Evolutionary conservation across 1,140 invertebrate genomes (phyloP).

Genomic region (Halictus rubicundus): DNA sequence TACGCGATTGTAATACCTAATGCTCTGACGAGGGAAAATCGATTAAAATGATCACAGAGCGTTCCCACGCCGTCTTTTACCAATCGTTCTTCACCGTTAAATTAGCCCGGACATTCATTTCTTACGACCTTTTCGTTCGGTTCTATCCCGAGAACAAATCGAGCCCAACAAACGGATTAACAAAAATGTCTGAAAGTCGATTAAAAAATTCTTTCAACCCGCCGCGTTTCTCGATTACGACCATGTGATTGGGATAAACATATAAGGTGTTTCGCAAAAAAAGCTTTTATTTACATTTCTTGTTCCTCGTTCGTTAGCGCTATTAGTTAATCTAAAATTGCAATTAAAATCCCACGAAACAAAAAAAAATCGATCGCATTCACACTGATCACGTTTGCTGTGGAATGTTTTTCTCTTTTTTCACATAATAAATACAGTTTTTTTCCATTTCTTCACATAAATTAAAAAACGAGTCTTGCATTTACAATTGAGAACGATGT

Average conservation of each 20-base stretch:
- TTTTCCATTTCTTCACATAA: slow-evolving; percentile 49
- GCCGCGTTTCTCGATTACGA: not conserved
- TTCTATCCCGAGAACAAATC: not conserved
- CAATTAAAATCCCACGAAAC: slow-evolving; percentile 63
- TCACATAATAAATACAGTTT: slow-evolving; percentile 65
- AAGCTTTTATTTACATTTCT: slow-evolving; percentile 68
- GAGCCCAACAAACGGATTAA: not conserved
- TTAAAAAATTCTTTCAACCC: not conserved
- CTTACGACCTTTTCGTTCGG: too few species aligned
- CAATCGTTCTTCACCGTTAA: too few species aligned
- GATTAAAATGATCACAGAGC: too few species aligned
- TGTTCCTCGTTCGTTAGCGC: slow-evolving; percentile 59
- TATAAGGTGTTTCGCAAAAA: slow-evolving; percentile 60
- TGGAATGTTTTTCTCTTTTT: slow-evolving; percentile 57
- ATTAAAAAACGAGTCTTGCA: slow-evolving; percentile 63
- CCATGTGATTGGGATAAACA: slow-evolving; percentile 20
- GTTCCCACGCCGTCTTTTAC: too few species aligned
- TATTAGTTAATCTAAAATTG: slow-evolving; percentile 65
- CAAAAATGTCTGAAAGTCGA: too few species aligned
- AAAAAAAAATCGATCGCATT: slow-evolving; percentile 52
- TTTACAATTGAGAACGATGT: slow-evolving; percentile 55
- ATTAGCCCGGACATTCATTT: not conserved
- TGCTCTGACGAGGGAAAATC: not conserved
- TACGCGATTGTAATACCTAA: not conserved
- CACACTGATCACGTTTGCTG: slow-evolving; percentile 47